Evolutionary conservation across 1,140 invertebrate species (phyloP).

Genomic region (Drosophila cardini): DNA sequence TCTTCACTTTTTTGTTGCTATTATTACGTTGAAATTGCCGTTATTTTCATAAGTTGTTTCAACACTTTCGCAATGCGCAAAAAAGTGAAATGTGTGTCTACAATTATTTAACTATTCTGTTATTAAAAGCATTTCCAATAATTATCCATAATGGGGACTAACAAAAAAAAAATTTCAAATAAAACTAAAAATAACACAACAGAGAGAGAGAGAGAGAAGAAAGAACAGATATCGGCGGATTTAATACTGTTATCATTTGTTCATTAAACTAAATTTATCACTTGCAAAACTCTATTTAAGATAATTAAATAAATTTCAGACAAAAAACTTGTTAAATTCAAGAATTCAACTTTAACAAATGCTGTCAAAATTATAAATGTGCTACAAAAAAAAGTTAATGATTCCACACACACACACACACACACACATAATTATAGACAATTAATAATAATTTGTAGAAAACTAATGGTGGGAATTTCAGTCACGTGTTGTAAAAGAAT

Average conservation of each 20-base stretch:
- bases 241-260: not conserved
- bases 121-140: conserved; percentile 71
- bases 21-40: conserved; percentile 37
- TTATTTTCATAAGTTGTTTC: conserved; percentile 49
- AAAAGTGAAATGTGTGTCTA: conserved; percentile 64
- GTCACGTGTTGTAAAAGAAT: not conserved
- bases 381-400: not conserved
- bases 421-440: not conserved
- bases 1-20: conserved; percentile 27
- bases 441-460: not conserved
- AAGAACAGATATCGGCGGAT: not conserved
- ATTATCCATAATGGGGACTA: conserved; percentile 49
- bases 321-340: not conserved
- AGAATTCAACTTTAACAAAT: not conserved
- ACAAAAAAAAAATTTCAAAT: too few relatives aligned
- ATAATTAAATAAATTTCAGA: not conserved
- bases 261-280: too few relatives aligned
- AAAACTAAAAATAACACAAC: not conserved
- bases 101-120: conserved; percentile 58
- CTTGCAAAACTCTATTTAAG: too few relatives aligned
- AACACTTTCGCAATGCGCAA: conserved; percentile 72
- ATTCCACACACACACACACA: too few relatives aligned
- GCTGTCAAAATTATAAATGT: not conserved
- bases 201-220: not conserved
- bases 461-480: conserved; percentile 16